Evolutionary conservation across 92 coral and sea anemone species (phyloP).

Genomic region (Phenganax stokvisi): DNA sequence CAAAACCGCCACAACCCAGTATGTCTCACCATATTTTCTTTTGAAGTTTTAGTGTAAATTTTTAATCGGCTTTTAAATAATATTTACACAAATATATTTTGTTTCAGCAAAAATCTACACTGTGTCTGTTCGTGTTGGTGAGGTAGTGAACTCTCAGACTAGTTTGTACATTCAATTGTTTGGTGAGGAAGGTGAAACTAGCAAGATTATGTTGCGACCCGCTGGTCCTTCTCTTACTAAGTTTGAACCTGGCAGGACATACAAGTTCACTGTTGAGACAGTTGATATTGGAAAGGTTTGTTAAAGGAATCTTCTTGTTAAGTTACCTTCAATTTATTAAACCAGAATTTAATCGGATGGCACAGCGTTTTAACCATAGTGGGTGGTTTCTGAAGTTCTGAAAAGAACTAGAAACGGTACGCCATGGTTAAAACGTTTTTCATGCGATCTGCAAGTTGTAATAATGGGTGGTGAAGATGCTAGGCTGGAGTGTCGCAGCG

Average conservation of each 20-base stretch:
- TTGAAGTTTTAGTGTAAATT: neutral
- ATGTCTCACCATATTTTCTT: constrained; percentile 27
- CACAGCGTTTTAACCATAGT: too few species aligned
- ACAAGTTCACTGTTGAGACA: constrained; percentile 98
- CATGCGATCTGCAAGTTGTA: too few species aligned
- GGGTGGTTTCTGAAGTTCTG: too few species aligned
- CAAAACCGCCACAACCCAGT: constrained; percentile 82
- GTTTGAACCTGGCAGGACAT: constrained; percentile 89
- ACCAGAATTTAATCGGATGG: neutral
- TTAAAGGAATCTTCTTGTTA: neutral
- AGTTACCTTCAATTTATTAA: neutral
- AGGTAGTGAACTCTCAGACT: constrained; percentile 84
- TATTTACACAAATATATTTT: neutral
- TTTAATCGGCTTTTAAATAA: neutral
- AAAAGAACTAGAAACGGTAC: too few species aligned
- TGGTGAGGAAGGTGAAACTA: constrained; percentile 98
- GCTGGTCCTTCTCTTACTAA: constrained; percentile 87
- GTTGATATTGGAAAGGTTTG: constrained; percentile 94
- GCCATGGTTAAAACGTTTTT: too few species aligned
- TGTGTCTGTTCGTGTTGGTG: constrained; percentile 93
- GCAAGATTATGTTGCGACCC: constrained; percentile 96
- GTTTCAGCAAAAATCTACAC: constrained; percentile 81
- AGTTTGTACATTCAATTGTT: constrained; percentile 86
- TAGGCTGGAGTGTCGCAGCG: too few species aligned
- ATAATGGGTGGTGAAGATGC: too few species aligned